Percentiles rank a stretch among this genome's conserved stretches.
Evolutionary conservation across 2,888 invertebrate genomes (phyloP).

Genomic region (Arrhopalites spinosus): DNA sequence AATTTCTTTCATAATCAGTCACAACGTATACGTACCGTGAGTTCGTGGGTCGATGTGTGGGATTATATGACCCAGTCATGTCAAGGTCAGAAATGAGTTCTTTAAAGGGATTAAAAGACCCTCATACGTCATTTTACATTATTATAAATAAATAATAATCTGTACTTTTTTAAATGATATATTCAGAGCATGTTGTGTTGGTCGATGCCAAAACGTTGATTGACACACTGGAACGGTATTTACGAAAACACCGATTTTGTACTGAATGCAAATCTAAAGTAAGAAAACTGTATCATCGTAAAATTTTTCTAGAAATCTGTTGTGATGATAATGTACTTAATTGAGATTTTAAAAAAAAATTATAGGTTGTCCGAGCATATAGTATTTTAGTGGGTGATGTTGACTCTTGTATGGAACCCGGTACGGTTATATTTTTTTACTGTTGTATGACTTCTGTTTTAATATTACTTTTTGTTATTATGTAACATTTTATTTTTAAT

Average conservation of each 20-base stretch:
- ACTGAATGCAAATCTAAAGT: conserved; percentile 93
- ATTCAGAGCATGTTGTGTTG: conserved; percentile 68
- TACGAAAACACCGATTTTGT: conserved; percentile 83
- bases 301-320: too few species aligned
- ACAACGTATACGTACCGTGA: conserved; percentile 72
- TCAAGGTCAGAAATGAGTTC: conserved; percentile 60
- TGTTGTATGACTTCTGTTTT: too few species aligned
- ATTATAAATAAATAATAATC: too few species aligned
- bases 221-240: conserved; percentile 84
- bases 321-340: too few species aligned
- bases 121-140: too few species aligned
- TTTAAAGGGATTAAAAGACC: too few species aligned
- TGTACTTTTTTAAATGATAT: neutral
- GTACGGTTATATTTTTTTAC: too few species aligned
- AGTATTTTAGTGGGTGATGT: conserved; percentile 74
- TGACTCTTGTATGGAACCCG: conserved; percentile 84
- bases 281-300: too few species aligned
- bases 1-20: conserved; percentile 61
- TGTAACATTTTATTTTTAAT: too few species aligned
- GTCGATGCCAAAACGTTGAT: conserved; percentile 84
- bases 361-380: conserved; percentile 68
- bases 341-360: too few species aligned
- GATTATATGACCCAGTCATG: conserved; percentile 61
- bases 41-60: conserved; percentile 74
- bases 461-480: too few species aligned